Conservation (phyloP, 2,113 vertebrate genomes). For the Arvicanthis niloticus region DNA sequence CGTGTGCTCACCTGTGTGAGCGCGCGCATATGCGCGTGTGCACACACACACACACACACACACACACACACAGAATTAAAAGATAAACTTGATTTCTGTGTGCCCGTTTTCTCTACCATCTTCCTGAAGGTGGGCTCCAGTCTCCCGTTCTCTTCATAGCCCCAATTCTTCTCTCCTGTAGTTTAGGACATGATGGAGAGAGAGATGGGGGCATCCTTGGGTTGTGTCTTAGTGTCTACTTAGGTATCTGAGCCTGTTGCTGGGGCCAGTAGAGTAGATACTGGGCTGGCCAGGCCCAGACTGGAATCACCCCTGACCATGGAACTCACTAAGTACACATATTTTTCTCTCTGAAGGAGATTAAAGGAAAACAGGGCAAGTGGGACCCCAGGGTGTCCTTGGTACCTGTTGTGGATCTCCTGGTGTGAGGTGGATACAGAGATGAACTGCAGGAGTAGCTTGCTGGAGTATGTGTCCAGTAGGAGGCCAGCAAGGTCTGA, state of each 20-base stretch:
- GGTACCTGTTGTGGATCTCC: too few relatives aligned
- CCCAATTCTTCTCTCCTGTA: neutral
- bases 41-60: neutral
- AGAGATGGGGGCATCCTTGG: neutral
- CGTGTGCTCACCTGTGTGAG: neutral
- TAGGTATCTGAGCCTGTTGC: neutral
- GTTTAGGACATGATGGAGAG: neutral
- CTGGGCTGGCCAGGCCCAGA: neutral
- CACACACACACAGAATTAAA: neutral
- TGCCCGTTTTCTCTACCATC: neutral
- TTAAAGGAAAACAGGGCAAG: neutral
- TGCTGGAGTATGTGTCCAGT: neutral
- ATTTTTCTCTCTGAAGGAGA: neutral
- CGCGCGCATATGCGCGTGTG: rapidly evolving
- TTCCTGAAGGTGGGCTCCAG: neutral
- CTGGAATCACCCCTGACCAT: neutral
- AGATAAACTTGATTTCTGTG: neutral
- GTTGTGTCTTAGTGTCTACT: neutral
- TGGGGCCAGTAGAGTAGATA: neutral
- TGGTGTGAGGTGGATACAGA: neutral
- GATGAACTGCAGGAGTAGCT: too few relatives aligned
- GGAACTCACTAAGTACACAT: neutral
- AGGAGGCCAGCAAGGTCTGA: neutral
- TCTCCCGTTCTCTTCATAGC: neutral
- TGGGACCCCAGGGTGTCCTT: neutral